These are phyloP conservation scores for Haliclystus octoradiatus DNA, from an alignment of 30 jellyfish, hydroid and myxozoan genomes.

Conservation along the genomic window DNA sequence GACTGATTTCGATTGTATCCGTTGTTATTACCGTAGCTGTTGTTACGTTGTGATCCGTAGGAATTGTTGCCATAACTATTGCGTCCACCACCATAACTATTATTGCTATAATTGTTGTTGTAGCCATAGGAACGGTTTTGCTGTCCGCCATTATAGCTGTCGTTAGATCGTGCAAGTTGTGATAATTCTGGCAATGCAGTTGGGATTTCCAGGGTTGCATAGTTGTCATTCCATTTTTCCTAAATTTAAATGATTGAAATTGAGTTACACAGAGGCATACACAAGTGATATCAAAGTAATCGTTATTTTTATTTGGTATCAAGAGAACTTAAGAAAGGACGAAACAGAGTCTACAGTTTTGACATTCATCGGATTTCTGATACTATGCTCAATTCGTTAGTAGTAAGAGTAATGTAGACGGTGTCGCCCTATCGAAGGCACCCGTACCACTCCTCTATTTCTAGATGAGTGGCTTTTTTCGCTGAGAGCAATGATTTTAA, in stretches of 20 bases:
- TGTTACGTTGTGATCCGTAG: neutral
- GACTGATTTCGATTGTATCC: neutral
- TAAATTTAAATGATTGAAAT: constrained; percentile 16
- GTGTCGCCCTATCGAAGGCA: too few relatives aligned
- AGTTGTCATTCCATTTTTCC: constrained; percentile 82
- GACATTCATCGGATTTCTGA: too few relatives aligned
- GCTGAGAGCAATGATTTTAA: too few relatives aligned
- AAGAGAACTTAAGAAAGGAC: too few relatives aligned
- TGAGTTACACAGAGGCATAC: too few relatives aligned
- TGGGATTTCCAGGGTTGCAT: constrained; percentile 62
- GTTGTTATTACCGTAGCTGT: neutral
- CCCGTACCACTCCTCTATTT: too few relatives aligned
- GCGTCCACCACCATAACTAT: neutral
- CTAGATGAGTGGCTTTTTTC: too few relatives aligned
- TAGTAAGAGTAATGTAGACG: too few relatives aligned
- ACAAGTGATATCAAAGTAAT: too few relatives aligned
- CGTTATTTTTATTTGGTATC: too few relatives aligned
- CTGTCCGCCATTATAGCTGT: constrained; percentile 14
- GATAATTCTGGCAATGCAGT: constrained; percentile 72
- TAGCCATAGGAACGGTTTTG: neutral
- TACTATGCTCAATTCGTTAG: too few relatives aligned
- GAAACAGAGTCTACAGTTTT: too few relatives aligned
- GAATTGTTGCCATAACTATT: neutral
- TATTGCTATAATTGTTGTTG: neutral
- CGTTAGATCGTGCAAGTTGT: constrained; percentile 8